Percentiles rank a stretch among this genome's conserved stretches.
Conservation (phyloP, 2,797 vertebrate species). For the Merluccius polli region DNA sequence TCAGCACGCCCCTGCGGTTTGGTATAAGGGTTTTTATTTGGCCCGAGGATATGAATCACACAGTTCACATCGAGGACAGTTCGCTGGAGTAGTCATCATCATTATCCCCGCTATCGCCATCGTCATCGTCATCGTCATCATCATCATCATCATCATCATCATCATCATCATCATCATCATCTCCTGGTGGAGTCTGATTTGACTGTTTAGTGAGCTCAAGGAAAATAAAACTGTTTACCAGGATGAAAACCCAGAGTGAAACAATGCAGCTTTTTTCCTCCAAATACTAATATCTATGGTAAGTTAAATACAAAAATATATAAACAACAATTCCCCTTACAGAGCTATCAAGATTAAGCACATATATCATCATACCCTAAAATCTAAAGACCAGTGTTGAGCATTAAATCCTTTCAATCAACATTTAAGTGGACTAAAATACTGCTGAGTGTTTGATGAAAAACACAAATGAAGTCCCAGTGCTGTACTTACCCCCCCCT, state of each 20-base stretch:
- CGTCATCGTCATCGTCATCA: no score
- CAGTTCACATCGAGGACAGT: background rate
- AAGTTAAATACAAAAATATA: no score
- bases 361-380: background rate
- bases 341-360: background rate
- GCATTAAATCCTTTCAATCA: background rate
- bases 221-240: no score
- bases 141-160: background rate
- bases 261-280: background rate
- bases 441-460: background rate
- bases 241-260: background rate
- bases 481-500: background rate
- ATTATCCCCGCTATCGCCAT: background rate
- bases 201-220: background rate
- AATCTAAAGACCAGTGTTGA: no score
- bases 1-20: slow-evolving; percentile 50
- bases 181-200: background rate
- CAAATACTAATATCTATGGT: no score
- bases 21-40: slow-evolving; percentile 28
- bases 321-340: background rate
- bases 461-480: background rate
- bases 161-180: background rate
- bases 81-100: background rate
- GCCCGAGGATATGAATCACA: background rate
- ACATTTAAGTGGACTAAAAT: background rate